Percentiles rank a stretch among this genome's conserved stretches.
Conservation (phyloP, 2,888 invertebrate species). For the Eupelmus urozonus region DNA sequence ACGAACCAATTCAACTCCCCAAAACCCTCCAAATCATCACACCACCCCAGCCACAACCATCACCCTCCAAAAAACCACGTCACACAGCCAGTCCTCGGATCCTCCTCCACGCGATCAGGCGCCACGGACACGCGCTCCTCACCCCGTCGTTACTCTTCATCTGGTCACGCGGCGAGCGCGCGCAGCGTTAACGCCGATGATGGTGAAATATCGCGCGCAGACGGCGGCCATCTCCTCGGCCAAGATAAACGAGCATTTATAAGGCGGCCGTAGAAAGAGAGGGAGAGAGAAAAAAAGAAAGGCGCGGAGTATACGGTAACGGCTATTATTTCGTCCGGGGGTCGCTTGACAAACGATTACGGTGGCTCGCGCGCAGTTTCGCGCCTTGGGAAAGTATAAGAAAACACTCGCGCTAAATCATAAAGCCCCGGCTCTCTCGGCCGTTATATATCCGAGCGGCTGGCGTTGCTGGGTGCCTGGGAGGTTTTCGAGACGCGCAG, state of each 20-base stretch:
- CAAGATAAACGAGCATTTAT: slow-evolving; percentile 56
- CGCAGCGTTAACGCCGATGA: slow-evolving; percentile 39
- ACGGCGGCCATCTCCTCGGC: slow-evolving; percentile 4
- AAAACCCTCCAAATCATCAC: too few species aligned
- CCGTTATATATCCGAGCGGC: too few species aligned
- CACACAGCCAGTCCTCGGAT: too few species aligned
- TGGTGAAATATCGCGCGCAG: slow-evolving; percentile 57
- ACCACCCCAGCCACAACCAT: too few species aligned
- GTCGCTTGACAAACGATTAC: slow-evolving; percentile 64
- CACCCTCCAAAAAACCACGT: not conserved
- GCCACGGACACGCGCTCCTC: not conserved
- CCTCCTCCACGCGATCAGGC: not conserved
- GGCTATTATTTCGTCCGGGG: slow-evolving; percentile 50
- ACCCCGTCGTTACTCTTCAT: slow-evolving; percentile 54
- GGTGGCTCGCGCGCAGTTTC: slow-evolving; percentile 24
- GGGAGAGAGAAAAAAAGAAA: not conserved
- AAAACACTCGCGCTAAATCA: slow-evolving; percentile 54
- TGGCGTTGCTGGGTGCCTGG: too few species aligned
- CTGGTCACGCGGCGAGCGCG: slow-evolving; percentile 11
- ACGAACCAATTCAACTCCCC: too few species aligned
- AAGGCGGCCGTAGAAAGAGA: slow-evolving; percentile 30
- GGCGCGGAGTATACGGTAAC: slow-evolving; percentile 2
- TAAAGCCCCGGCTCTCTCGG: not conserved
- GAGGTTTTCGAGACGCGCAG: not conserved
- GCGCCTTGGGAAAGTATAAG: slow-evolving; percentile 38